These are phyloP conservation scores for Drosophila villosipedis DNA, from an alignment of 2,888 invertebrate species.

Conservation along the genomic window DNA sequence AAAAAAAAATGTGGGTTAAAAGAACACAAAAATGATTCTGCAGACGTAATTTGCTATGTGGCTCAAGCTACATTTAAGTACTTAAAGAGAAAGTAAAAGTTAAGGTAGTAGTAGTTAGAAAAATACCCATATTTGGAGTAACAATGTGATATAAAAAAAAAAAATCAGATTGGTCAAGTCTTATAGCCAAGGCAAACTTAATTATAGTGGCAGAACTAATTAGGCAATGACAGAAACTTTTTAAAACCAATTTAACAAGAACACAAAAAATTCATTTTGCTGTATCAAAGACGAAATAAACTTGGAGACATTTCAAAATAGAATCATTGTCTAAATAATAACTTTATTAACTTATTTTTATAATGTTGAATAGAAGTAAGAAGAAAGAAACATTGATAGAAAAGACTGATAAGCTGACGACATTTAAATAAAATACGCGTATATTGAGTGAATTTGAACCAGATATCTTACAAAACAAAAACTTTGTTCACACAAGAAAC, in stretches of 20 bases:
- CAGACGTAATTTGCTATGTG: constrained; percentile 52
- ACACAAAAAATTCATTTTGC: neutral
- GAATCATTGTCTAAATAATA: neutral
- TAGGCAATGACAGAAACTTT: constrained; percentile 1
- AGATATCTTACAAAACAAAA: neutral
- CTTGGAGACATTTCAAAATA: neutral
- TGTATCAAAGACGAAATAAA: neutral
- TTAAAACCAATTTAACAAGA: constrained; percentile 2
- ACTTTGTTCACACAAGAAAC: neutral
- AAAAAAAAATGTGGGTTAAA: constrained; percentile 41
- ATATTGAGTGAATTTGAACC: no score
- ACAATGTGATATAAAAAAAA: constrained; percentile 15
- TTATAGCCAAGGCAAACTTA: constrained; percentile 5
- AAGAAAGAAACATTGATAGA: neutral
- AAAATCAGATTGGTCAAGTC: constrained; percentile 10
- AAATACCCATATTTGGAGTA: constrained; percentile 13
- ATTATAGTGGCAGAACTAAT: neutral
- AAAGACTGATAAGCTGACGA: neutral
- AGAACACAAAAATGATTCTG: constrained; percentile 35
- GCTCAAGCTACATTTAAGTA: constrained; percentile 41
- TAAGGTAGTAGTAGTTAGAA: constrained; percentile 50
- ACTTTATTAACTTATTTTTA: neutral
- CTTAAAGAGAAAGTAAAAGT: constrained; percentile 56
- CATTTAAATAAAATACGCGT: neutral
- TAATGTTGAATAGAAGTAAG: neutral